These are phyloP conservation scores for Thaumetopoea pityocampa DNA, from an alignment of 1,140 invertebrate genomes.

Conservation along the genomic window DNA sequence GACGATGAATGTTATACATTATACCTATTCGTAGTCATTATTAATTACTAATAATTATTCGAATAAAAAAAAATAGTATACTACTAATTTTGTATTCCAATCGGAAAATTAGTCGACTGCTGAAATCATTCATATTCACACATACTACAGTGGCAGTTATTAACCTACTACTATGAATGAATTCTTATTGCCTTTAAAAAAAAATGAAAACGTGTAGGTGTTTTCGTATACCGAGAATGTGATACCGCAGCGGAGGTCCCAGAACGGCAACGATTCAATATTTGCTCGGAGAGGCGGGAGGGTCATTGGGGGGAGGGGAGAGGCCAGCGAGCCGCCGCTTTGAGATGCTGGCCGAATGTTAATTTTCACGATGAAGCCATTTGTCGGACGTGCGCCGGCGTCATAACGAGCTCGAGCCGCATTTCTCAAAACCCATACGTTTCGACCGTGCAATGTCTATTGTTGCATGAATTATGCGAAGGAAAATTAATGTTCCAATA, in stretches of 20 bases:
- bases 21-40: no score
- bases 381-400: constrained; percentile 48
- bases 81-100: no score
- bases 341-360: constrained; percentile 59
- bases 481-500: constrained; percentile 21
- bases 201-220: constrained; percentile 12
- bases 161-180: constrained; percentile 14
- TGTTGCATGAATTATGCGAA: constrained; percentile 52
- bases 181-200: constrained; percentile 11
- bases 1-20: no score
- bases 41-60: no score
- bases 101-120: constrained; percentile 1
- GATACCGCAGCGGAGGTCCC: constrained; percentile 51
- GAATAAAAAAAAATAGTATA: no score
- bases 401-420: constrained; percentile 38
- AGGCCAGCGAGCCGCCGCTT: constrained; percentile 18
- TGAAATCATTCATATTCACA: no score
- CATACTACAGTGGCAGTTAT: constrained; percentile 15
- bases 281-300: constrained; percentile 45
- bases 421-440: constrained; percentile 56
- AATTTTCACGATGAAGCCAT: constrained; percentile 67
- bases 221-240: constrained; percentile 28
- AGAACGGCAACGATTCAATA: constrained; percentile 45
- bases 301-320: constrained; percentile 16
- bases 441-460: constrained; percentile 46